Evolutionary conservation across 2,797 vertebrate species (phyloP).

Genomic region (Rhinatrema bivittatum): DNA sequence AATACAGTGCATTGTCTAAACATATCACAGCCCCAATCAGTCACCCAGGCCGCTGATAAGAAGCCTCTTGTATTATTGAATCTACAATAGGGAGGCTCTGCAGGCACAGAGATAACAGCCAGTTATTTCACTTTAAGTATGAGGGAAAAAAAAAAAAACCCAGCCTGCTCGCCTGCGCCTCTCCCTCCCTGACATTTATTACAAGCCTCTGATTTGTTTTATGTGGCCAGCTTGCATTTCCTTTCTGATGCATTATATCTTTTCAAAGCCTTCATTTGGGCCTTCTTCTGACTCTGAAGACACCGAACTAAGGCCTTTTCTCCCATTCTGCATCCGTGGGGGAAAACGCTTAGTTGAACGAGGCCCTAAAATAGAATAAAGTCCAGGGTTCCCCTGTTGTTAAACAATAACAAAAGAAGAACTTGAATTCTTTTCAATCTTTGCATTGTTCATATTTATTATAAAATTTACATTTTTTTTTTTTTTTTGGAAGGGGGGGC

Average conservation of each 20-base stretch:
- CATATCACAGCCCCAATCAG: slow-evolving; percentile 79
- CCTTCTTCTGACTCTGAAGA: slow-evolving; percentile 29
- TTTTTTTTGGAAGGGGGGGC: no score
- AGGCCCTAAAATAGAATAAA: slow-evolving; percentile 23
- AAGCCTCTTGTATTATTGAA: slow-evolving; percentile 84
- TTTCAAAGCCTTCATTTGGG: slow-evolving; percentile 30
- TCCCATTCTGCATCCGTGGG: no score
- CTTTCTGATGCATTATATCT: slow-evolving; percentile 37
- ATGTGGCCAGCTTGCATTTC: slow-evolving; percentile 40
- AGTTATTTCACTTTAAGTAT: slow-evolving; percentile 74
- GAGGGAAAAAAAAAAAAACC: no score
- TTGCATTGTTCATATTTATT: no score
- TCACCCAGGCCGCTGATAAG: slow-evolving; percentile 77
- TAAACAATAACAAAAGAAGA: no score
- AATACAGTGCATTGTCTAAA: slow-evolving; percentile 81
- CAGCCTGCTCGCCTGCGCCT: slow-evolving; percentile 34
- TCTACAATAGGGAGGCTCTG: slow-evolving; percentile 76
- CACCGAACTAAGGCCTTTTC: no score
- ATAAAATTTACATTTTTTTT: no score
- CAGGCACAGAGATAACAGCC: slow-evolving; percentile 75
- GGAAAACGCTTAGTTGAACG: no score
- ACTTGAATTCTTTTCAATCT: no score
- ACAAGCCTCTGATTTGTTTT: slow-evolving; percentile 48
- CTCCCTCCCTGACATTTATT: slow-evolving; percentile 54
- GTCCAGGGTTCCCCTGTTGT: no score